Conservation (phyloP, 2,797 vertebrate genomes). For the Paedocypris micromegethes region DNA sequence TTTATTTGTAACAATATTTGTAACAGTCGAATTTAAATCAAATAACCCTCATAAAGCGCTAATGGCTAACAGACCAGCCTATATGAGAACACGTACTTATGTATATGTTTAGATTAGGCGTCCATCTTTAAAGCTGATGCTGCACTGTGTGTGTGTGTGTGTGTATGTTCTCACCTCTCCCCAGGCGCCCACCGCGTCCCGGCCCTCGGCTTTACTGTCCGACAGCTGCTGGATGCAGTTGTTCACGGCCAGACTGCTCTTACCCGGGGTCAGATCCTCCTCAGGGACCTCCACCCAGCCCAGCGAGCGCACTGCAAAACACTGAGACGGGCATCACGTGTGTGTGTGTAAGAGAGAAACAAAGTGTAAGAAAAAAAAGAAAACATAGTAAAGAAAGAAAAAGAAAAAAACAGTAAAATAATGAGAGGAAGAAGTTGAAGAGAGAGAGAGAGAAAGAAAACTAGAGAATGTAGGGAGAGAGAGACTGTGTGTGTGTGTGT, state of each 20-base stretch:
- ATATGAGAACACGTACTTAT: no score
- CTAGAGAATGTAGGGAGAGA: no score
- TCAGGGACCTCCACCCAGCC: constrained; percentile 95
- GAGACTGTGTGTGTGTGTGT: no score
- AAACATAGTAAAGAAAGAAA: no score
- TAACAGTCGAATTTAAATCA: background rate
- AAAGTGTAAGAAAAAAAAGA: no score
- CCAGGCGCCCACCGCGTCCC: constrained; percentile 66
- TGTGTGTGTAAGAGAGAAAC: background rate
- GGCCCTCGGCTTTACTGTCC: constrained; percentile 69
- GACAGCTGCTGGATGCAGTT: constrained; percentile 96
- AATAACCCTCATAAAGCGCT: background rate
- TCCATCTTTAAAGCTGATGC: no score
- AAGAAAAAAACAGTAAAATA: no score
- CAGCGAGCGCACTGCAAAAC: constrained; percentile 86
- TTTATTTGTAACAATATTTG: no score
- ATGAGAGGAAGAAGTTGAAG: no score
- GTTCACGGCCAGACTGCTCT: constrained; percentile 90
- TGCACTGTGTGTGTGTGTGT: background rate
- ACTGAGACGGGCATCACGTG: constrained; percentile 61
- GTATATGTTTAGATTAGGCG: no score
- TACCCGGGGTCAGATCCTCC: constrained; percentile 88
- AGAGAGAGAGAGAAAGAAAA: no score
- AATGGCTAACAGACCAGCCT: background rate
- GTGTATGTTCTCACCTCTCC: constrained; percentile 74